These are phyloP conservation scores for Rhynchonycteris naso DNA, from an alignment of 2,797 vertebrate genomes.

Conservation along the genomic window DNA sequence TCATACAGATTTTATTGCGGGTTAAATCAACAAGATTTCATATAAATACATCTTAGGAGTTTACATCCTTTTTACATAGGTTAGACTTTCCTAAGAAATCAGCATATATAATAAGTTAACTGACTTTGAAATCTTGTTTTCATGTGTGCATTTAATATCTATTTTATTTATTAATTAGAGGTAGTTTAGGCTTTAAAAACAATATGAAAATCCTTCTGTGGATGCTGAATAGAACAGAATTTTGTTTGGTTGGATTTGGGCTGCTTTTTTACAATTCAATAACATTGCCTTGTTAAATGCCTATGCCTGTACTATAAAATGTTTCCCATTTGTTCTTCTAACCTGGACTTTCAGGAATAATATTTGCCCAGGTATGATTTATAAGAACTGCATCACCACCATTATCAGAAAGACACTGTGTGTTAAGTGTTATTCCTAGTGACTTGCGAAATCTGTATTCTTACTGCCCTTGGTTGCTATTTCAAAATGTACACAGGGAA, in stretches of 20 bases:
- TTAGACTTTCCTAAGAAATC: slow-evolving; percentile 36
- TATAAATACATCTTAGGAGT: neutral
- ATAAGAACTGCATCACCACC: slow-evolving; percentile 8
- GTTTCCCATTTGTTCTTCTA: neutral
- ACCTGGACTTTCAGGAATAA: neutral
- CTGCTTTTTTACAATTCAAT: neutral
- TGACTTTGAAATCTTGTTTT: neutral
- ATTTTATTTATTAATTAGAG: slow-evolving; percentile 7
- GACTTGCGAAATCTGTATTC: neutral
- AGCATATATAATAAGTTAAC: neutral
- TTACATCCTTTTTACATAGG: neutral
- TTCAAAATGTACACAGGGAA: slow-evolving; percentile 14
- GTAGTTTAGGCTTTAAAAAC: neutral
- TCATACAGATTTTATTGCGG: neutral
- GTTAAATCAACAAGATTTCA: slow-evolving; percentile 5
- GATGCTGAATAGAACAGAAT: neutral
- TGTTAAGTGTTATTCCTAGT: neutral
- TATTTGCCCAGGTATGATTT: neutral
- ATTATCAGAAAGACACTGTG: neutral
- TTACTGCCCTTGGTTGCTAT: neutral
- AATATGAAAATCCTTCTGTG: neutral
- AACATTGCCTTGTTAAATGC: neutral
- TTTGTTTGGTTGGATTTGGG: neutral
- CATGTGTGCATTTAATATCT: neutral
- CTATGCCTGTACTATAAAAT: neutral